Evolutionary conservation across 2,797 vertebrate species (phyloP).

Genomic region (Babyrousa celebensis): DNA sequence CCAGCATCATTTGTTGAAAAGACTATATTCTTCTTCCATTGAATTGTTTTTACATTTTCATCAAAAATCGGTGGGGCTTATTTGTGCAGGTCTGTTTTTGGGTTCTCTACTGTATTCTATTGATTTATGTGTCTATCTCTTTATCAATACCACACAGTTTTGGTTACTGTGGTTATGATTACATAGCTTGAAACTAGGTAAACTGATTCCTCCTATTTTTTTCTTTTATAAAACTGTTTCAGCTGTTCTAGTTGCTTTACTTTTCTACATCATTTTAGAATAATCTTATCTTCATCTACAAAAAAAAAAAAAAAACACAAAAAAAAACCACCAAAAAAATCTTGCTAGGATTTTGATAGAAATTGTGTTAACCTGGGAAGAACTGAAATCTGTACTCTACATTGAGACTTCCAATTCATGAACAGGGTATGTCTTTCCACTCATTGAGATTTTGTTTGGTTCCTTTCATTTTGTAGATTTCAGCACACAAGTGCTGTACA

Average conservation of each 20-base stretch:
- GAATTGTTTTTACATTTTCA: background rate
- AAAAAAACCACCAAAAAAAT: no score
- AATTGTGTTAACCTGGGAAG: background rate
- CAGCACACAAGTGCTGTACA: background rate
- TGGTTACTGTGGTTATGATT: background rate
- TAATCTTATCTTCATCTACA: background rate
- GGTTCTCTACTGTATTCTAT: background rate
- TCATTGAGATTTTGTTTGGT: background rate
- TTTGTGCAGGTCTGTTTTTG: background rate
- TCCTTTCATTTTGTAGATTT: background rate
- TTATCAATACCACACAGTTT: background rate
- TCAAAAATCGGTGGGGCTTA: background rate
- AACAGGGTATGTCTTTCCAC: background rate
- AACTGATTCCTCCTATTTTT: background rate
- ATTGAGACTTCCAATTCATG: background rate
- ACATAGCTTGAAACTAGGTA: background rate
- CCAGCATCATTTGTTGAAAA: background rate
- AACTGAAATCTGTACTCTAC: background rate
- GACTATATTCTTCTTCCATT: background rate
- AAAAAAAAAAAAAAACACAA: background rate
- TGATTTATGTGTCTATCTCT: background rate
- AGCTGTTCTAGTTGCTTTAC: background rate
- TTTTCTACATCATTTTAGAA: conserved; percentile 18
- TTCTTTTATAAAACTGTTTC: background rate
- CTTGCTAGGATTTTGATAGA: background rate